phyloP scores from a whole-genome alignment of 2,888 invertebrate species.

The Gandaritis pyraliata region DNA sequence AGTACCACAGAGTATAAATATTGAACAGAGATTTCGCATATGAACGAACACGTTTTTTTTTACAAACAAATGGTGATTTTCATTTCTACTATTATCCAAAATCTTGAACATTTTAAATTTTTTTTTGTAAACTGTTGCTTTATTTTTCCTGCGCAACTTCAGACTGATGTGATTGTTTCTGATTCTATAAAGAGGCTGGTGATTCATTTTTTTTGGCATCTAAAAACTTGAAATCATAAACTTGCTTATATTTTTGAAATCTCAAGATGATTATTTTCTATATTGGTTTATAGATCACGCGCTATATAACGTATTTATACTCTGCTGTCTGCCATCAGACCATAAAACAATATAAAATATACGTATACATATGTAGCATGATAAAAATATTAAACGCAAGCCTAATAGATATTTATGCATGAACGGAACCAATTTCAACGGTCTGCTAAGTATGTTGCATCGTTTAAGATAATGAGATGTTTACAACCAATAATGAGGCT shows the following conservation, averaged over 20 bases:
- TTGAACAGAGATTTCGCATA: slow-evolving; percentile 3
- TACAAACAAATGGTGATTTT: no score
- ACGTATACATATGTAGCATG: slow-evolving; percentile 40
- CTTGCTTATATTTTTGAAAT: no score
- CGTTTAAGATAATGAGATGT: slow-evolving; percentile 71
- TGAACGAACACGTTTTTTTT: neutral
- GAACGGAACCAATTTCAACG: slow-evolving; percentile 74
- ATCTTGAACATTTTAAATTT: no score
- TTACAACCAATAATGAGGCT: slow-evolving; percentile 67
- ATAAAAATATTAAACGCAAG: slow-evolving; percentile 80
- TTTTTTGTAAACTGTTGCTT: no score
- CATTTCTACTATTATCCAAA: no score
- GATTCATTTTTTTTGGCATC: no score
- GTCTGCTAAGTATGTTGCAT: slow-evolving; percentile 51
- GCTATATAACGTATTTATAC: slow-evolving; percentile 8
- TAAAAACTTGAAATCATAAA: no score
- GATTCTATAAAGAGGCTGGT: no score
- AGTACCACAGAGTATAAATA: slow-evolving; percentile 48
- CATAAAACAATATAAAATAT: slow-evolving; percentile 29
- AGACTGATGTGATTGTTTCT: no score
- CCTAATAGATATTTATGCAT: slow-evolving; percentile 83
- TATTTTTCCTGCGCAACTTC: no score
- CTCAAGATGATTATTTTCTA: no score
- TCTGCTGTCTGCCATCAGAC: slow-evolving; percentile 48
- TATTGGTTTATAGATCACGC: no score